Percentiles rank a stretch among this genome's conserved stretches.
Evolutionary conservation across 2,797 vertebrate genomes (phyloP).

Genomic region (Hippopotamyrus pictus): DNA sequence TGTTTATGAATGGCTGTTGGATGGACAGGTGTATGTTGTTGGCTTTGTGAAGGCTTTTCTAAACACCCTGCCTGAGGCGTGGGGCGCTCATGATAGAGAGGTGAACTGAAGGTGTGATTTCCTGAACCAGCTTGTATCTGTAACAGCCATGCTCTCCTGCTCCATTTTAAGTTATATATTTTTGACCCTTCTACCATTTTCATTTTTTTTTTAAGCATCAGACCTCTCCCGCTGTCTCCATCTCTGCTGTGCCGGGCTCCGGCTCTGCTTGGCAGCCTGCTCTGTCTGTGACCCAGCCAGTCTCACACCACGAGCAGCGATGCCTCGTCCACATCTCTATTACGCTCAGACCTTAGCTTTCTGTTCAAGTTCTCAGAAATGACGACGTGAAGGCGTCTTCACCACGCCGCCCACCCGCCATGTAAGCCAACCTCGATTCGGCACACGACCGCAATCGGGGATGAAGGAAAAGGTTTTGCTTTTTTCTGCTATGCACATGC

Average conservation of each 20-base stretch:
- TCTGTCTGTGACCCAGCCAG: constrained; percentile 60
- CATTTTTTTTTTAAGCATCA: constrained; percentile 29
- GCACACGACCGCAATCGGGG: constrained; percentile 50
- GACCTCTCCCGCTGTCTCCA: constrained; percentile 53
- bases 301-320: constrained; percentile 81
- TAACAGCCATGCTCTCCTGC: constrained; percentile 29
- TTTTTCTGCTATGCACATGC: constrained; percentile 84
- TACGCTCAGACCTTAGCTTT: constrained; percentile 35
- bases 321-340: constrained; percentile 88
- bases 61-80: constrained; percentile 5
- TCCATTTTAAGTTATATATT: constrained; percentile 17
- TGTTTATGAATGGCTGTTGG: constrained; percentile 35
- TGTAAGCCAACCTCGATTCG: constrained; percentile 59
- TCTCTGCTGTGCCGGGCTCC: constrained; percentile 75
- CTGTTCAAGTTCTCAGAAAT: constrained; percentile 53
- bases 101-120: constrained; percentile 36
- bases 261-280: constrained; percentile 66
- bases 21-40: constrained; percentile 34
- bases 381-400: constrained; percentile 51
- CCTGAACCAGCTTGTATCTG: constrained; percentile 37
- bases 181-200: constrained; percentile 23
- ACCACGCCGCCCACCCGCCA: constrained; percentile 57
- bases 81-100: not conserved
- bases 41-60: constrained; percentile 45
- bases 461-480: constrained; percentile 60